Percentiles rank a stretch among this genome's conserved stretches.
Evolutionary conservation across 2,888 invertebrate species (phyloP).

Genomic region (Apodemia hepburni): DNA sequence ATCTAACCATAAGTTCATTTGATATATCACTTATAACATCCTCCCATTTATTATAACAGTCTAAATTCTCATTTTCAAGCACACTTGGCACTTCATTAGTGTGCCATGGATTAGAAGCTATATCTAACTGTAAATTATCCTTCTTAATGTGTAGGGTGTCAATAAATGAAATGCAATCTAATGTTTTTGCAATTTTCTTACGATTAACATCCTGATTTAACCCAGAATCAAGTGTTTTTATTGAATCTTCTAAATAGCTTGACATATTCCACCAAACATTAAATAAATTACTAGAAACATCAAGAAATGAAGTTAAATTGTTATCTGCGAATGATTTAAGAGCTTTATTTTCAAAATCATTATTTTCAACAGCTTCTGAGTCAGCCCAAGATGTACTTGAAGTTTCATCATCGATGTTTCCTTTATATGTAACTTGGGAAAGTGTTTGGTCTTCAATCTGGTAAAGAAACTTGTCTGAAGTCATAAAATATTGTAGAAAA

Average conservation of each 20-base stretch:
- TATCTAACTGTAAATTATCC: slow-evolving; percentile 35
- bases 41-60: slow-evolving; percentile 43
- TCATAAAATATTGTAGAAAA: slow-evolving; percentile 86
- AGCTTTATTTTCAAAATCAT: slow-evolving; percentile 22
- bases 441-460: slow-evolving; percentile 34
- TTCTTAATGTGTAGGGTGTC: slow-evolving; percentile 43
- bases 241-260: slow-evolving; percentile 38
- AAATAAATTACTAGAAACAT: slow-evolving; percentile 40
- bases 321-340: slow-evolving; percentile 41
- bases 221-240: slow-evolving; percentile 34
- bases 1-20: slow-evolving; percentile 41
- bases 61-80: slow-evolving; percentile 52
- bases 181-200: slow-evolving; percentile 38
- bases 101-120: slow-evolving; percentile 54
- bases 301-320: slow-evolving; percentile 35
- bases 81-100: slow-evolving; percentile 52
- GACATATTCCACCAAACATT: slow-evolving; percentile 66
- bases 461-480: slow-evolving; percentile 53
- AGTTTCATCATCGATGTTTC: slow-evolving; percentile 53
- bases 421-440: slow-evolving; percentile 39
- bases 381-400: slow-evolving; percentile 64
- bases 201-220: background rate
- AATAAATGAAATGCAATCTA: slow-evolving; percentile 64
- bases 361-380: slow-evolving; percentile 41
- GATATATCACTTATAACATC: slow-evolving; percentile 48